Conservation (phyloP, 2,113 vertebrate genomes). For the Psittacula cyanocephala region DNA sequence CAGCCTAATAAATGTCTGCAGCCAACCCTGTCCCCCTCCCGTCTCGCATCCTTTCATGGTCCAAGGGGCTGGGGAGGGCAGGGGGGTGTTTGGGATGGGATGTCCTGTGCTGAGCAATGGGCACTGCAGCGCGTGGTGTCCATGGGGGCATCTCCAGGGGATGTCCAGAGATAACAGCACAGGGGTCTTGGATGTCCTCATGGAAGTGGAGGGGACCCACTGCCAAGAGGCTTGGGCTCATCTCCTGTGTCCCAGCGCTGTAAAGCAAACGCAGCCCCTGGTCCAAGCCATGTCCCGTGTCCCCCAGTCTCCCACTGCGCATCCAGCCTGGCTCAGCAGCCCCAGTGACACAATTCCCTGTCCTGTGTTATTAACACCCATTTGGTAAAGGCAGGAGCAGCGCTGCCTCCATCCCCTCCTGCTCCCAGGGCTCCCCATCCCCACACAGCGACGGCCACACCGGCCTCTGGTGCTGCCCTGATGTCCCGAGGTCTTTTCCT, state of each 20-base stretch:
- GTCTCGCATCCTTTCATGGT: background rate
- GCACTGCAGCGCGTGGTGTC: background rate
- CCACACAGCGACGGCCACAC: background rate
- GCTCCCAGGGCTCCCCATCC: background rate
- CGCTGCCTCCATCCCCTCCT: fast-evolving
- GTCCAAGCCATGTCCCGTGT: fast-evolving
- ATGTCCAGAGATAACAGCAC: background rate
- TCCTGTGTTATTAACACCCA: background rate
- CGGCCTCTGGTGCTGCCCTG: fast-evolving
- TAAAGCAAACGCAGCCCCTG: background rate
- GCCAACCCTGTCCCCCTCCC: background rate
- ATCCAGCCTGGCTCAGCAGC: fast-evolving
- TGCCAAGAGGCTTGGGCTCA: background rate
- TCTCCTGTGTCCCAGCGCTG: fast-evolving
- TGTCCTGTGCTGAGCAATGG: fast-evolving
- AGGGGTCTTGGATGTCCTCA: background rate
- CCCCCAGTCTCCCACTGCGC: fast-evolving
- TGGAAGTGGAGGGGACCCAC: background rate
- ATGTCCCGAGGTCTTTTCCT: background rate
- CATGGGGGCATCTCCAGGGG: background rate
- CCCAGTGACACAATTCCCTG: background rate
- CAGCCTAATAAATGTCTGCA: constrained; percentile 66
- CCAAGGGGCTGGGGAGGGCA: background rate
- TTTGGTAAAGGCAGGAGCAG: background rate
- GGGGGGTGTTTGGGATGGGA: background rate